Percentiles rank a stretch among this genome's conserved stretches.
phyloP scores from a whole-genome alignment of 2,113 vertebrate genomes.

The Forbesichthys agassizii region DNA sequence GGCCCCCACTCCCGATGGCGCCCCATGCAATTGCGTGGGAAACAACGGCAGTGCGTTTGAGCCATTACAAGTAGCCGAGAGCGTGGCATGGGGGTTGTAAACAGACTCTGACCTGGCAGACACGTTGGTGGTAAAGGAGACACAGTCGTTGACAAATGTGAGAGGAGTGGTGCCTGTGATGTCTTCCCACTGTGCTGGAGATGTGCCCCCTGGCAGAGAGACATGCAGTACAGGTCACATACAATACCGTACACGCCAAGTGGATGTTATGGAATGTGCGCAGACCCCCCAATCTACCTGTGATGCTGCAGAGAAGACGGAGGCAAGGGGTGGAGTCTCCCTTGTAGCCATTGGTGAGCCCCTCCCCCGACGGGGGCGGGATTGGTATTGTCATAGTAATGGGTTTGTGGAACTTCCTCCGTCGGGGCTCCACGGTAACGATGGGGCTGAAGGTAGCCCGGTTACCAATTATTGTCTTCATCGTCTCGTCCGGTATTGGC shows the following conservation, averaged over 20 bases:
- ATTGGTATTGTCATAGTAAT: slow-evolving; percentile 99
- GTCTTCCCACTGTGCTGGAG: slow-evolving; percentile 98
- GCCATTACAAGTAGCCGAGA: too few species aligned
- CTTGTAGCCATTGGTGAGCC: slow-evolving; percentile 86
- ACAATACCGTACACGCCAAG: background rate
- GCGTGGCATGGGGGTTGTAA: background rate
- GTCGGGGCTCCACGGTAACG: slow-evolving; percentile 96
- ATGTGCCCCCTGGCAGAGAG: slow-evolving; percentile 85
- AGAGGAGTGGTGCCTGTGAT: slow-evolving; percentile 97
- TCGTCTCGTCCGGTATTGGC: slow-evolving; percentile 91
- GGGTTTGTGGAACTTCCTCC: slow-evolving; percentile 98
- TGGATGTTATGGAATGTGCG: background rate
- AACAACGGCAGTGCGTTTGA: too few species aligned
- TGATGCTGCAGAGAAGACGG: slow-evolving; percentile 96
- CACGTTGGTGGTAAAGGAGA: slow-evolving; percentile 98
- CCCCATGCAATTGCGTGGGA: too few species aligned
- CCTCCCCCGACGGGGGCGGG: slow-evolving; percentile 91
- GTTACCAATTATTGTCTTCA: slow-evolving; percentile 95
- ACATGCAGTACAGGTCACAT: background rate
- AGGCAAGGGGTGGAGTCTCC: slow-evolving; percentile 90
- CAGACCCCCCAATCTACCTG: slow-evolving; percentile 76
- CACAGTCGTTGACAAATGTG: slow-evolving; percentile 90
- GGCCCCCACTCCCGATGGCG: too few species aligned
- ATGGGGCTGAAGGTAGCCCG: slow-evolving; percentile 97
- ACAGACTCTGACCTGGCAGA: slow-evolving; percentile 78